Evolutionary conservation across 2,888 invertebrate genomes (phyloP).

Genomic region (Candidula unifasciata): DNA sequence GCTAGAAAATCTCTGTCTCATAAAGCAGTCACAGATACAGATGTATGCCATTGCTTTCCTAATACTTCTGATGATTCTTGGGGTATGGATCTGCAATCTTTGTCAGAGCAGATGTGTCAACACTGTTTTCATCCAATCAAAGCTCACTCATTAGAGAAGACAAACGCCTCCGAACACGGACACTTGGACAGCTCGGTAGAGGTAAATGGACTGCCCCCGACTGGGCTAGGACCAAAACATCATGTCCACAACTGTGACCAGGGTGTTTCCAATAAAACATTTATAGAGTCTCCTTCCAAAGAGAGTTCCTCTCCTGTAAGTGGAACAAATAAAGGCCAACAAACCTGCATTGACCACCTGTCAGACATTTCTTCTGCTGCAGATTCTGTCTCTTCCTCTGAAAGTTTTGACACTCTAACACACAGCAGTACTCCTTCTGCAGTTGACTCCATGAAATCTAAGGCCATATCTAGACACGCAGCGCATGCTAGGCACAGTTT

Average conservation of each 20-base stretch:
- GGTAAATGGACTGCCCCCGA: no score
- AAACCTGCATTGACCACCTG: neutral
- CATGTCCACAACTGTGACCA: neutral
- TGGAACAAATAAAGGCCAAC: neutral
- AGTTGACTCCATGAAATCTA: neutral
- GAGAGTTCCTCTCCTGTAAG: neutral
- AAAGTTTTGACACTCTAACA: neutral
- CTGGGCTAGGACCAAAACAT: no score
- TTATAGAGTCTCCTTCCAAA: neutral
- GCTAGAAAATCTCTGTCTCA: neutral
- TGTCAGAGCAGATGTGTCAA: neutral
- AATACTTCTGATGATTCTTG: neutral
- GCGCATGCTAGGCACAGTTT: constrained; percentile 1
- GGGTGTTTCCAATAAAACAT: neutral
- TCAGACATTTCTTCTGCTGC: neutral
- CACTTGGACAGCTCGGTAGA: neutral
- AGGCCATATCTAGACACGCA: constrained; percentile 2
- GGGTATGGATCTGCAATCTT: neutral
- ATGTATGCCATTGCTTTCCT: no score
- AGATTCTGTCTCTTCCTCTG: neutral
- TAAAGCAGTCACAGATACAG: no score
- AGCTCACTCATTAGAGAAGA: neutral
- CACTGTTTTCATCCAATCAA: neutral
- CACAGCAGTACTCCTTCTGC: neutral
- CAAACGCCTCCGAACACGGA: neutral